A percentile compares a stretch with the other conserved stretches of the same genome.
These are phyloP conservation scores for Aegithalos caudatus DNA, from an alignment of 2,113 vertebrate species.

Conservation along the genomic window DNA sequence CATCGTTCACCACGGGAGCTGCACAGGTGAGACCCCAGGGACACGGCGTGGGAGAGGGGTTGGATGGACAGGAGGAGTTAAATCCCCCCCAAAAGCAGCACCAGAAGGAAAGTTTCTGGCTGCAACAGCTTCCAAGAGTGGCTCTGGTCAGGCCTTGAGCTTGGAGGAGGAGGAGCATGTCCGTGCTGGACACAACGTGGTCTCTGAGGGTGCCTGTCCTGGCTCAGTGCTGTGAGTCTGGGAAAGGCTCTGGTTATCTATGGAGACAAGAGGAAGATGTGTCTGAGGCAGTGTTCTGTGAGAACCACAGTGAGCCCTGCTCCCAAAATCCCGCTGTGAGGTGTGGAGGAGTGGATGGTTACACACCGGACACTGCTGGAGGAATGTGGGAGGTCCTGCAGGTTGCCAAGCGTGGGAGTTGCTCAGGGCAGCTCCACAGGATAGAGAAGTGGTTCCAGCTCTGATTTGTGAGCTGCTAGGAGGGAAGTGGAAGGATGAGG, in stretches of 20 bases:
- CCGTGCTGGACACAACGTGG: rapidly evolving
- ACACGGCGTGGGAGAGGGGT: rapidly evolving
- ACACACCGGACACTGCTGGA: background rate
- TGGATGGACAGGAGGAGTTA: background rate
- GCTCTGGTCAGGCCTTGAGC: background rate
- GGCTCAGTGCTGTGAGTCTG: background rate
- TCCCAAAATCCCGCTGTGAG: rapidly evolving
- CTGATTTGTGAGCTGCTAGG: rapidly evolving
- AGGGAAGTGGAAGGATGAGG: background rate
- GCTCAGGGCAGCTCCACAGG: background rate
- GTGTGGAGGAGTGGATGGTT: background rate
- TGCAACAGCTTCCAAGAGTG: background rate
- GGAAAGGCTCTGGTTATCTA: background rate
- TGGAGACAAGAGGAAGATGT: rapidly evolving
- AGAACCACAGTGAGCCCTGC: background rate
- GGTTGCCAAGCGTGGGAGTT: rapidly evolving
- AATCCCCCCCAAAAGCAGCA: background rate
- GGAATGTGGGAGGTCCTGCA: background rate
- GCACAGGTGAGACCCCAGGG: background rate
- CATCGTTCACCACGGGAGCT: conserved; percentile 60
- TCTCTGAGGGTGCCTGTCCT: background rate
- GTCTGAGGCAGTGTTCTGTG: background rate
- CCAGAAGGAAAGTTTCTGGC: background rate
- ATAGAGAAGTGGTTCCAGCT: background rate
- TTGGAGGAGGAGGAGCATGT: background rate